Conservation (phyloP, 2,113 vertebrate species). For the Aepyceros melampus region DNA sequence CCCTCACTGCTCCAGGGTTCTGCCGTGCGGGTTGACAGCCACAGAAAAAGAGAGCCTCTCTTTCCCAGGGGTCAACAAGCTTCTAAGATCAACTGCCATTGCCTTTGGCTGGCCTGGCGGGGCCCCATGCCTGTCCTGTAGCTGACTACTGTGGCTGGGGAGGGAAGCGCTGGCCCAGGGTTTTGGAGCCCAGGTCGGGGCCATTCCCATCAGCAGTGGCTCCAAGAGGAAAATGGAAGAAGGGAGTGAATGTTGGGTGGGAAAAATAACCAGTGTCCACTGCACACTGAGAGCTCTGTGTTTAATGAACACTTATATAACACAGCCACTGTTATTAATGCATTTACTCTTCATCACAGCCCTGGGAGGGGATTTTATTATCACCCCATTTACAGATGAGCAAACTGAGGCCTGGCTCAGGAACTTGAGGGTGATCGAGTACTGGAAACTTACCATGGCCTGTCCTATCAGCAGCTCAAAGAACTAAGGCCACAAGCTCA, state of each 20-base stretch:
- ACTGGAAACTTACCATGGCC: neutral
- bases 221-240: neutral
- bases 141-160: neutral
- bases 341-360: neutral
- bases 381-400: neutral
- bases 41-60: neutral
- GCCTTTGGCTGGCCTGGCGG: no score
- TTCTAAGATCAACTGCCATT: neutral
- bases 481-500: neutral
- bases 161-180: neutral
- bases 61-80: neutral
- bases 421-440: neutral
- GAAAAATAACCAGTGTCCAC: neutral
- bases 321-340: neutral
- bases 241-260: neutral
- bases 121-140: neutral
- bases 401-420: neutral
- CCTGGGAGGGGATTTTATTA: neutral
- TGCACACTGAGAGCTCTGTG: neutral
- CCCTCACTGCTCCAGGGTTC: neutral
- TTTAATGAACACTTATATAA: no score
- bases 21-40: neutral
- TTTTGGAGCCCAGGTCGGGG: neutral
- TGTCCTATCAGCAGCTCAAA: neutral
- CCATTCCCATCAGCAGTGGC: neutral